Percentiles rank a stretch among this genome's conserved stretches.
phyloP scores from a whole-genome alignment of 2,888 invertebrate genomes.

The Bruchidius siliquastri region DNA sequence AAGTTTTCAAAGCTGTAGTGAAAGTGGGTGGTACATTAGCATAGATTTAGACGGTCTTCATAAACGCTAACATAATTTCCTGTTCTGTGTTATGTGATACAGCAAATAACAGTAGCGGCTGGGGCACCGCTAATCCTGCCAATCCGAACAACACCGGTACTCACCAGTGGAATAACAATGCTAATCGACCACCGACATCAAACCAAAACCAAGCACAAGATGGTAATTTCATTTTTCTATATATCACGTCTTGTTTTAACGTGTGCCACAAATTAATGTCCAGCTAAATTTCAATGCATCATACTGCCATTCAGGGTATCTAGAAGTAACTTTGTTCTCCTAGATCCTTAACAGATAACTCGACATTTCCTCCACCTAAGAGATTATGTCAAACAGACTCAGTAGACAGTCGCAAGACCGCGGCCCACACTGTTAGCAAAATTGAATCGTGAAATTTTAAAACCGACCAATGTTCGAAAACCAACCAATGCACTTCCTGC shows the following conservation, averaged over 20 bases:
- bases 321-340: neutral
- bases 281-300: neutral
- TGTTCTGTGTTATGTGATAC: slow-evolving; percentile 15
- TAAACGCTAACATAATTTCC: neutral
- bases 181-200: slow-evolving; percentile 41
- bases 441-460: too few species aligned
- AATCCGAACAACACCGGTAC: slow-evolving; percentile 44
- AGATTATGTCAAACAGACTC: too few species aligned
- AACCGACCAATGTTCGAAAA: too few species aligned
- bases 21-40: slow-evolving; percentile 16
- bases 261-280: neutral
- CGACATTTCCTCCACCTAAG: too few species aligned
- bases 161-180: slow-evolving; percentile 46
- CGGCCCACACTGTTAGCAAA: too few species aligned
- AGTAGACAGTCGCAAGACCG: too few species aligned
- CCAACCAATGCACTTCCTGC: too few species aligned
- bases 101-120: slow-evolving; percentile 48
- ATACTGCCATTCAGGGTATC: neutral
- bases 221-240: slow-evolving; percentile 28
- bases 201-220: slow-evolving; percentile 41
- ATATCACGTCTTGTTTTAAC: neutral
- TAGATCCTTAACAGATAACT: too few species aligned
- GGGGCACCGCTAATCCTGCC: slow-evolving; percentile 49
- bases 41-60: slow-evolving; percentile 5
- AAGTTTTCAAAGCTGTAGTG: too few species aligned